Evolutionary conservation across 2,113 vertebrate species (phyloP), one percentile per base, ranked within the genome.

Genomic region (Okapia johnstoni): DNA sequence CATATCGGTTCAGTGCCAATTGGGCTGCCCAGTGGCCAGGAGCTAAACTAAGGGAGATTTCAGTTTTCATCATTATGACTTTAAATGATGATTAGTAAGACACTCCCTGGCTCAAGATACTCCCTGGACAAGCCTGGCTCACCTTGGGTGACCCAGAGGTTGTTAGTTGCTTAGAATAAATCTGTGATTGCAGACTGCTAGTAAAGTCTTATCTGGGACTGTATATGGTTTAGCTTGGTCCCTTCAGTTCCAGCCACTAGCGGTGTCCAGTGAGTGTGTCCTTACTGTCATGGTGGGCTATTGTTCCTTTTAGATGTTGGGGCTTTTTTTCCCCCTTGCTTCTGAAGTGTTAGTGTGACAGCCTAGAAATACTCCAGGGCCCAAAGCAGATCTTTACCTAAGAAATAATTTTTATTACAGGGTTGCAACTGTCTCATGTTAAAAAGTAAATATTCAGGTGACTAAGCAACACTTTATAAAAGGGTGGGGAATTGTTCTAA

Each of bases 41-140:
- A 97, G 83, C 94, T 94, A 94, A 98, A 97, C 94, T 85, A 94
- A 97, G 73, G 3, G 4, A 94, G 91, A 98, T 97, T 97, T 96
- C 88, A 73, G 88, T 96, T 97, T 96, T 97, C 92, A 79, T 96
- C 88, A 61, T 96, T 73, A 60, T 90, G 93, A 77, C 85, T 96
- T 96, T 36, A 88, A 96, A 70, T 91, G 94, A 83, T 94, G 94
- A 93, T 79, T 61, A 9, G 80, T 79, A 40, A 73, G 48, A 79
- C 25, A 60, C 83, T 96, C 57, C 88, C 48, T 87, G 95, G 54
- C 66, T 40, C 19, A 70, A 36, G 48, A 79, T 14, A 55, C 85
- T 96, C 57, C 89, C 48, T 84, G 95, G 54, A 87, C 84, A 50
- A 93, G 60, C 85, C 70, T 88, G 70, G 93, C 52, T 96, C 50